Conservation (phyloP, 1,140 invertebrate species). For the Ceratina calcarata region DNA sequence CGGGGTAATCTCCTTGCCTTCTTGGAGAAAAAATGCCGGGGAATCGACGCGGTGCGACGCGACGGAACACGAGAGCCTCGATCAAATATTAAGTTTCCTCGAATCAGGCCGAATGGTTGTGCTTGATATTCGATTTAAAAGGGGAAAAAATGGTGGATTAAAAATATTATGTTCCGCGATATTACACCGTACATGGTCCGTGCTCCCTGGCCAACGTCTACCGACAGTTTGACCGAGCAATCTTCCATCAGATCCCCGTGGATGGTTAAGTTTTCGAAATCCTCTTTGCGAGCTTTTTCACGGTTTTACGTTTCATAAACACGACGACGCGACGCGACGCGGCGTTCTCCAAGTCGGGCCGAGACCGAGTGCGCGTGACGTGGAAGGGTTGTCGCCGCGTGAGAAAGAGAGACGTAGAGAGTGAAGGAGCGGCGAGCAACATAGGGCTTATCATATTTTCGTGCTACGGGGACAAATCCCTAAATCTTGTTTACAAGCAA, state of each 20-base stretch:
- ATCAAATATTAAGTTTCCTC: slow-evolving; percentile 77
- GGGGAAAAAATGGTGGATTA: slow-evolving; percentile 67
- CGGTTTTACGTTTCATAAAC: slow-evolving; percentile 80
- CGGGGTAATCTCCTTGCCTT: slow-evolving; percentile 73
- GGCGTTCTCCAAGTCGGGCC: neutral
- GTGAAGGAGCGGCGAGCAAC: slow-evolving; percentile 47
- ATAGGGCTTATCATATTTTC: slow-evolving; percentile 73
- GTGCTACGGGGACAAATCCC: slow-evolving; percentile 69
- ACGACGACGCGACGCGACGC: slow-evolving; percentile 43
- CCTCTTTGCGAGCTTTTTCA: slow-evolving; percentile 79
- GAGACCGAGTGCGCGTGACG: neutral
- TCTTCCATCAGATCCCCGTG: neutral
- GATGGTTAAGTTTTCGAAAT: slow-evolving; percentile 70
- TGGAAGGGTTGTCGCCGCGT: neutral
- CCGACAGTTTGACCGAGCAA: slow-evolving; percentile 8
- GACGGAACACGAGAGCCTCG: slow-evolving; percentile 72
- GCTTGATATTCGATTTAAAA: slow-evolving; percentile 71
- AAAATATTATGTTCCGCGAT: slow-evolving; percentile 75
- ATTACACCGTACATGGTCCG: slow-evolving; percentile 63
- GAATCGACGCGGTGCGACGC: slow-evolving; percentile 51
- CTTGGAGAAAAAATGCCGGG: slow-evolving; percentile 76
- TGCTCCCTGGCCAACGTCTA: neutral
- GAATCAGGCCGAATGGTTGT: slow-evolving; percentile 70
- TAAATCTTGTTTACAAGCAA: slow-evolving; percentile 76
- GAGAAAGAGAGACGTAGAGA: neutral